Evolutionary conservation across 2,797 vertebrate genomes (phyloP).

Genomic region (Hypotaenidia philippensis): DNA sequence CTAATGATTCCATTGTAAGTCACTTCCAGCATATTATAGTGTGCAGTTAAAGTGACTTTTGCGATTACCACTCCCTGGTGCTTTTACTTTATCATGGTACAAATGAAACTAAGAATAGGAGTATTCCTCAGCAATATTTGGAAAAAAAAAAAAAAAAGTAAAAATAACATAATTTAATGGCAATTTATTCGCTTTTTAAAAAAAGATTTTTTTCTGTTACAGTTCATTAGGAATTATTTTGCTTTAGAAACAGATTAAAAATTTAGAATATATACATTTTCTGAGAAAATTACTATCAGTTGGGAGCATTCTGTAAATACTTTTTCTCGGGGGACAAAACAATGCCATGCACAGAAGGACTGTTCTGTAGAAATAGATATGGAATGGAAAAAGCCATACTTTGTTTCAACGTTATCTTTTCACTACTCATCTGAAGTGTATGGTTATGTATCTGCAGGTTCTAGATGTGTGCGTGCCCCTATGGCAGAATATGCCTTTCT

Average conservation of each 20-base stretch:
- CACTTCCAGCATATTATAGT: slow-evolving; percentile 32
- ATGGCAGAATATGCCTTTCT: neutral
- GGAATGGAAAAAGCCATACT: neutral
- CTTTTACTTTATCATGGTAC: slow-evolving; percentile 29
- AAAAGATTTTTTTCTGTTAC: neutral
- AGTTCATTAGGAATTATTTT: neutral
- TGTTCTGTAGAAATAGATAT: neutral
- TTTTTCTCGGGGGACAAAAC: neutral
- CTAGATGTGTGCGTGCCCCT: neutral
- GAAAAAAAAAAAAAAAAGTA: neutral
- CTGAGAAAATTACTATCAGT: neutral
- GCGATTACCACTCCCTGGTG: neutral
- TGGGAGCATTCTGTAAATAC: neutral
- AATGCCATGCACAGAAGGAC: neutral
- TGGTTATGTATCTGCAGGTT: neutral
- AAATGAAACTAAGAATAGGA: slow-evolving; percentile 20
- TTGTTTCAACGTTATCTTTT: neutral
- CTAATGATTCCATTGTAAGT: slow-evolving; percentile 41
- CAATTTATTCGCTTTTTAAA: neutral
- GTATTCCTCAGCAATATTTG: neutral
- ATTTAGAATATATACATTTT: neutral
- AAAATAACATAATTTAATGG: neutral
- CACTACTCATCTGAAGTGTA: neutral
- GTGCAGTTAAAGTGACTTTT: slow-evolving; percentile 36
- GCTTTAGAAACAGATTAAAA: neutral